Conservation (phyloP, 2,113 vertebrate species). For the Smithornis capensis region DNA sequence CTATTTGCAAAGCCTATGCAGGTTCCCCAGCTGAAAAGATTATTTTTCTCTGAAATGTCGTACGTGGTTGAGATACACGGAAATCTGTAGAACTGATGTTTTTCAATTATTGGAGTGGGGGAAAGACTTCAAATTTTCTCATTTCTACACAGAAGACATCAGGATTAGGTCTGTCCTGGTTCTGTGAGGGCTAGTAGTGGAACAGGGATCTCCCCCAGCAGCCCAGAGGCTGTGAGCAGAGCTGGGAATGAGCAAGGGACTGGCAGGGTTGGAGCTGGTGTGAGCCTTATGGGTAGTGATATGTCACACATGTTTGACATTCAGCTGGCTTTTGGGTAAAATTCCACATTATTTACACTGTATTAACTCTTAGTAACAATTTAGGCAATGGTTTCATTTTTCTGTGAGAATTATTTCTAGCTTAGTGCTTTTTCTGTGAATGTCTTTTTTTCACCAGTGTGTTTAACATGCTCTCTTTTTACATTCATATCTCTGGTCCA, state of each 20-base stretch:
- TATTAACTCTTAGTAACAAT: not conserved
- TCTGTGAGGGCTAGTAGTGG: not conserved
- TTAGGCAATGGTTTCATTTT: not conserved
- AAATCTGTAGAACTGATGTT: not conserved
- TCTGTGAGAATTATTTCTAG: not conserved
- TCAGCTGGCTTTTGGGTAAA: not conserved
- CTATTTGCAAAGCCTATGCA: not conserved
- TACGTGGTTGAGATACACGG: not conserved
- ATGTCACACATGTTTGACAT: not conserved
- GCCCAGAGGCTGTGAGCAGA: not conserved
- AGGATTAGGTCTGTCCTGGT: not conserved
- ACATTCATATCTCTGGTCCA: rapidly evolving
- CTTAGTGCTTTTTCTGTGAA: not conserved
- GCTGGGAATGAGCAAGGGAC: not conserved
- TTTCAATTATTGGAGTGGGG: not conserved
- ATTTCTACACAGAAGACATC: not conserved
- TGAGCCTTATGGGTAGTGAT: rapidly evolving
- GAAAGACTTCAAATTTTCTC: not conserved
- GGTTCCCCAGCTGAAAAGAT: not conserved
- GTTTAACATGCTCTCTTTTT: not conserved
- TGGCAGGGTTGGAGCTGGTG: not conserved
- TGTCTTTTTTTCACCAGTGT: not conserved
- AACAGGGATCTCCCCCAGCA: not conserved
- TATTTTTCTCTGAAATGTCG: rapidly evolving
- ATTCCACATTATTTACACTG: not conserved